Evolutionary conservation across 1,140 invertebrate species (phyloP), one percentile per base, ranked within the genome.

Genomic region (Penaeus chinensis): DNA sequence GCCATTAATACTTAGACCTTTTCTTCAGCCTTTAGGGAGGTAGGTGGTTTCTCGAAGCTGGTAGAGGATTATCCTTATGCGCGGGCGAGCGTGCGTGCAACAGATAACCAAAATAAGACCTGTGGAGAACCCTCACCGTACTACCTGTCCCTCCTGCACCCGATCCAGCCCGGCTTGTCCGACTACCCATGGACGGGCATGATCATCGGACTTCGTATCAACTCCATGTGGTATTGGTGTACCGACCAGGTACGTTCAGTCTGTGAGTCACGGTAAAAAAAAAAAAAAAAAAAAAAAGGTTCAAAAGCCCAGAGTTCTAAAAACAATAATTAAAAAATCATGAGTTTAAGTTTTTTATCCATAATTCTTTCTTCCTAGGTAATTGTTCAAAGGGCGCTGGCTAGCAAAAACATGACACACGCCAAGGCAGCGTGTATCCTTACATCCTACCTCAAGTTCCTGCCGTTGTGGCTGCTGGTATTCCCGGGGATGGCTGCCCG

Each of bases 401-500:
- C 94, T 20, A 93, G 94, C 10, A 94, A 94, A 90, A 93, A 93
- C 89, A 91, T 94, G 88, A 91, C 91, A 11, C 92, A 94, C 90
- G 94, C 94, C 8, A 94, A 94, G 90, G 94, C 92, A 32, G 94
- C 93, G 2, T 93, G 92, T 60, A 92, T 94, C 61, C 83, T 94
- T 47, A 94, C 94, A 13, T 93, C 93, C 8, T 94, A 93, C 89
- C 91, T 94, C 27, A 94, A 94, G 90, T 92, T 94, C 83, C 89
- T 94, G 27, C 94, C 94, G 8, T 90, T 94, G 82, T 94, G 92
- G 91, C 90, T 94, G 4, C 93, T 94, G 63, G 93, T 94, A 24
- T 93, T 94, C 85, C 94, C 94, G 20, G 94, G 94, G 61, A 94
- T 94, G 94, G 93, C 94, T 69, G 92, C 93, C 7, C 91, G 94